Evolutionary conservation across 2,113 vertebrate genomes (phyloP).

Genomic region (Crotalus helleri): DNA sequence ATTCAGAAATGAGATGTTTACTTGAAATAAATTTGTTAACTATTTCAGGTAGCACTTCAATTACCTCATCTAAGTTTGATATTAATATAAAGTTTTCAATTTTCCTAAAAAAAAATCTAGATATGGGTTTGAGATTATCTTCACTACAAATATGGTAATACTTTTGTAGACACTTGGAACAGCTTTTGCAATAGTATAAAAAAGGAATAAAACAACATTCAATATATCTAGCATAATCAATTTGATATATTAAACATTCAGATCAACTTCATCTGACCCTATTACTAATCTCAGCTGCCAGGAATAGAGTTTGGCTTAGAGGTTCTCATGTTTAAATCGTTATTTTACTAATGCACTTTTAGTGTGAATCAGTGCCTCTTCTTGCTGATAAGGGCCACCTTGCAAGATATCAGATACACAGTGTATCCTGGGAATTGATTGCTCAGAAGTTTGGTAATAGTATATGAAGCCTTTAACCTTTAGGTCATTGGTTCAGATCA

Average conservation of each 20-base stretch:
- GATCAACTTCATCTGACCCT: background rate
- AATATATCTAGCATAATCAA: slow-evolving; percentile 15
- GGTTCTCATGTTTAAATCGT: slow-evolving; percentile 25
- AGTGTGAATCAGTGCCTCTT: slow-evolving; percentile 27
- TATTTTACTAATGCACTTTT: slow-evolving; percentile 32
- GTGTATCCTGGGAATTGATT: background rate
- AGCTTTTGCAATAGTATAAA: slow-evolving; percentile 16
- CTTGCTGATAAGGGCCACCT: slow-evolving; percentile 15
- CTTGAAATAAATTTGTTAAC: background rate
- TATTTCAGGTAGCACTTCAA: background rate
- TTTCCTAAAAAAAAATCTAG: background rate
- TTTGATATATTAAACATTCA: background rate
- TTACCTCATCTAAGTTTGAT: slow-evolving; percentile 20
- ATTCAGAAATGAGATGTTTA: background rate
- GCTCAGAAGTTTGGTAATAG: background rate
- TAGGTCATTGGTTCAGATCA: background rate
- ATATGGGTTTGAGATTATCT: background rate
- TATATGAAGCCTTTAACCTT: background rate
- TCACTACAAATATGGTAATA: slow-evolving; percentile 15
- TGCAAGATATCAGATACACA: slow-evolving; percentile 22
- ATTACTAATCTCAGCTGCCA: background rate
- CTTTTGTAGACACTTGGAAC: slow-evolving; percentile 29
- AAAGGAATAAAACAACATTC: slow-evolving; percentile 8
- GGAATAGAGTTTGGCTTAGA: slow-evolving; percentile 20
- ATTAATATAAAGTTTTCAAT: background rate